phyloP scores from a whole-genome alignment of 2,888 invertebrate genomes.

The Crossocerus cetratus region DNA sequence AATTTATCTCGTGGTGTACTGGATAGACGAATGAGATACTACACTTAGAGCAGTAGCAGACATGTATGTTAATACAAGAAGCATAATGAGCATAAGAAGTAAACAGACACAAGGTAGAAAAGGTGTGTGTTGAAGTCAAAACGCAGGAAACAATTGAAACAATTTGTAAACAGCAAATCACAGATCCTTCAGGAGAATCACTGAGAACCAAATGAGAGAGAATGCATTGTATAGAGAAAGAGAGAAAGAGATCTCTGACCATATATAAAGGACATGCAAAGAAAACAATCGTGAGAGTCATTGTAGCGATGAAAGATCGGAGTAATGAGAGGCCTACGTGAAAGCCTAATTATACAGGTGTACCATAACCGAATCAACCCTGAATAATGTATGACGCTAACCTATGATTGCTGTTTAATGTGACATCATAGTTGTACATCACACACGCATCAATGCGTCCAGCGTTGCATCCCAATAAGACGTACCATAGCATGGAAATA shows the following conservation, averaged over 20 bases:
- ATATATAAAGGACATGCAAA: conserved; percentile 43
- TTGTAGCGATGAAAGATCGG: conserved; percentile 37
- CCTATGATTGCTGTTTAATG: conserved; percentile 76
- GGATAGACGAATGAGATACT: conserved; percentile 21
- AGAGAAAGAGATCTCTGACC: too few relatives aligned
- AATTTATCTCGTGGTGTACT: not conserved
- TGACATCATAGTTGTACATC: conserved; percentile 75
- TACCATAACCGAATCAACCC: conserved; percentile 70
- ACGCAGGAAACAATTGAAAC: too few relatives aligned
- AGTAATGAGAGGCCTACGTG: conserved; percentile 51
- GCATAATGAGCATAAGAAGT: not conserved
- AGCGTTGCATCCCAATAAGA: conserved; percentile 74
- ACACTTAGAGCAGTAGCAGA: conserved; percentile 1
- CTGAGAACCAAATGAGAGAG: conserved; percentile 1
- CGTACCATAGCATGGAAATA: conserved; percentile 76
- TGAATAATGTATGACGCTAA: conserved; percentile 73
- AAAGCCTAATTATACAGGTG: conserved; percentile 55
- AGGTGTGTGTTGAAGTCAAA: not conserved
- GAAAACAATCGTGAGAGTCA: conserved; percentile 30
- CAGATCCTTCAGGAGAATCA: too few relatives aligned
- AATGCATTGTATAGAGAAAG: conserved; percentile 24
- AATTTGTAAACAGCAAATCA: too few relatives aligned
- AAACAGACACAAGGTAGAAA: conserved; percentile 7
- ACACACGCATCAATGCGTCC: conserved; percentile 73
- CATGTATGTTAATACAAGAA: conserved; percentile 9